phyloP scores from a whole-genome alignment of 1,140 invertebrate species.

The Sycophila sp. region DNA sequence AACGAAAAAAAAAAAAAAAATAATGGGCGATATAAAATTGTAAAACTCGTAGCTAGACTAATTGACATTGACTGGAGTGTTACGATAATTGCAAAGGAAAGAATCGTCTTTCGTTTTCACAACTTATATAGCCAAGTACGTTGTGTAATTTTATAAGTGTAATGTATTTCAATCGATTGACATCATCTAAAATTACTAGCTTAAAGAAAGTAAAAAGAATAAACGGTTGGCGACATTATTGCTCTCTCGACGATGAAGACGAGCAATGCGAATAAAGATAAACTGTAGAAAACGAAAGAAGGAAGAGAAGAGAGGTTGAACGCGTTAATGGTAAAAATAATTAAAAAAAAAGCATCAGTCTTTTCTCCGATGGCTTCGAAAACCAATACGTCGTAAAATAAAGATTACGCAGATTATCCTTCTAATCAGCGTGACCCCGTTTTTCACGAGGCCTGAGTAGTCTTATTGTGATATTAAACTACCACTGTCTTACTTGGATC shows the following conservation, averaged over 20 bases:
- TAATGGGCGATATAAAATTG: slow-evolving; percentile 25
- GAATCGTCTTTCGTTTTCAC: slow-evolving; percentile 35
- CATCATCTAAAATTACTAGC: slow-evolving; percentile 17
- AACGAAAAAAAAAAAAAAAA: slow-evolving; percentile 35
- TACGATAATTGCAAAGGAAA: slow-evolving; percentile 24
- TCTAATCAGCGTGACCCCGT: slow-evolving; percentile 37
- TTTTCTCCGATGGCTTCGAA: slow-evolving; percentile 38
- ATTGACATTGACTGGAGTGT: slow-evolving; percentile 37
- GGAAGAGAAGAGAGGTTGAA: neutral
- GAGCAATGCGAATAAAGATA: slow-evolving; percentile 11
- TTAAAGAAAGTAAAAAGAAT: neutral
- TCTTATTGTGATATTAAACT: slow-evolving; percentile 69
- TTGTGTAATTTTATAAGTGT: slow-evolving; percentile 40
- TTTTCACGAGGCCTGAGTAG: slow-evolving; percentile 66
- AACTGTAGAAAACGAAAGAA: slow-evolving; percentile 17
- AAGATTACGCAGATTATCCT: slow-evolving; percentile 37
- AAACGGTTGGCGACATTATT: slow-evolving; percentile 18
- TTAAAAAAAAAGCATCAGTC: slow-evolving; percentile 41
- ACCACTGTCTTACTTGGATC: slow-evolving; percentile 68
- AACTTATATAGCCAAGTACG: slow-evolving; percentile 35
- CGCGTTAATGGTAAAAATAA: slow-evolving; percentile 35
- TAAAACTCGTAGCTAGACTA: slow-evolving; percentile 38
- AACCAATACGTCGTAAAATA: slow-evolving; percentile 33
- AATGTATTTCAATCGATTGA: slow-evolving; percentile 36
- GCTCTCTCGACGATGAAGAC: slow-evolving; percentile 21